Evolutionary conservation across 2,113 vertebrate species (phyloP).

Genomic region (Sciurus niger): DNA sequence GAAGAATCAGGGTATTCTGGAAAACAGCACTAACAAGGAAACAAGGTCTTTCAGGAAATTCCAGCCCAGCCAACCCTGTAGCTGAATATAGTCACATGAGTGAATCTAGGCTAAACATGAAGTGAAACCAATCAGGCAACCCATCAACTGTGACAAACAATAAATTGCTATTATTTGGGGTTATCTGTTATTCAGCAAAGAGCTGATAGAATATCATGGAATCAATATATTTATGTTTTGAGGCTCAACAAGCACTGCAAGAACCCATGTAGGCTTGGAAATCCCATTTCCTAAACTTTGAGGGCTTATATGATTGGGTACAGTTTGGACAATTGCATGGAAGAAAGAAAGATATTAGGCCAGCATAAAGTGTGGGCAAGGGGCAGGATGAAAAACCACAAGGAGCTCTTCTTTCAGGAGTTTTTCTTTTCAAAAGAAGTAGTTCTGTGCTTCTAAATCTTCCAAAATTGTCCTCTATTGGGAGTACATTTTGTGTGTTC

Average conservation of each 20-base stretch:
- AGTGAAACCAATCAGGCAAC: neutral
- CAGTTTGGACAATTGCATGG: conserved; percentile 27
- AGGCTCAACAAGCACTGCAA: conserved; percentile 15
- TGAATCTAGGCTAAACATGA: neutral
- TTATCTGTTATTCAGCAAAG: conserved; percentile 7
- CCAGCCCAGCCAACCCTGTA: neutral
- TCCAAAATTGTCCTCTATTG: neutral
- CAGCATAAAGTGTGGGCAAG: neutral
- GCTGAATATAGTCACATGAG: neutral
- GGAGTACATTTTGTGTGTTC: neutral
- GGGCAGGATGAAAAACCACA: neutral
- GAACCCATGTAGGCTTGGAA: conserved; percentile 39
- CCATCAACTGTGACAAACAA: neutral
- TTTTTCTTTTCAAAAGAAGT: conserved; percentile 51
- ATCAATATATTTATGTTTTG: conserved; percentile 49
- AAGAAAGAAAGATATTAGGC: neutral
- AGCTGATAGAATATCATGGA: neutral
- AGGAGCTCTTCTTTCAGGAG: neutral
- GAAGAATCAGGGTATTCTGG: neutral
- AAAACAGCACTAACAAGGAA: neutral
- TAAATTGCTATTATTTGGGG: neutral
- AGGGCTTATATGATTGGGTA: neutral
- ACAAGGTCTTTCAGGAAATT: neutral
- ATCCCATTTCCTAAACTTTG: neutral
- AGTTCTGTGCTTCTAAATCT: neutral